phyloP scores from a whole-genome alignment of 2,113 vertebrate species.

The Taurulus bubalis region DNA sequence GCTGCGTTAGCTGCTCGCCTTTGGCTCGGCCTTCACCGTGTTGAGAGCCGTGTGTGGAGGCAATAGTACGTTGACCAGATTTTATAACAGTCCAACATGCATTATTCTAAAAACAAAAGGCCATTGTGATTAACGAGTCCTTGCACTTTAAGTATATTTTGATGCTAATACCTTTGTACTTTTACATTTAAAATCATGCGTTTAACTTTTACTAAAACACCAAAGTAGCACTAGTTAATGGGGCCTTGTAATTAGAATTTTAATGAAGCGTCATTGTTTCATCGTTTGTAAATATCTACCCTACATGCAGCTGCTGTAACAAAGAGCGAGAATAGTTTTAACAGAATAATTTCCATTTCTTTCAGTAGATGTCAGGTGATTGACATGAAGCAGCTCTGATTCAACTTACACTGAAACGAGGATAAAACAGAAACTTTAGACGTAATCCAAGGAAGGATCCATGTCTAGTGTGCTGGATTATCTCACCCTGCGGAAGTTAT shows the following conservation, averaged over 20 bases:
- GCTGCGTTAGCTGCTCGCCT: too few relatives aligned
- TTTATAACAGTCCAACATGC: too few relatives aligned
- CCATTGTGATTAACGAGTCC: too few relatives aligned
- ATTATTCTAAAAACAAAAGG: too few relatives aligned
- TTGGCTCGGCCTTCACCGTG: too few relatives aligned
- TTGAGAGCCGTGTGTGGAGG: too few relatives aligned
- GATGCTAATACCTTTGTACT: background rate
- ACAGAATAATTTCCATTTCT: background rate
- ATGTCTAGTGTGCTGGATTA: conserved; percentile 23
- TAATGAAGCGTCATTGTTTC: too few relatives aligned
- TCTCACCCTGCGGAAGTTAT: conserved; percentile 27
- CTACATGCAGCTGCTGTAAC: too few relatives aligned
- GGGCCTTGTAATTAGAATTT: background rate
- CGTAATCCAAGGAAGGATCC: background rate
- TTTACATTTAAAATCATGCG: background rate
- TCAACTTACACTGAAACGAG: background rate
- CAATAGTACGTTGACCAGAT: too few relatives aligned
- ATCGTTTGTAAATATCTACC: background rate
- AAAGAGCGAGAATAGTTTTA: too few relatives aligned
- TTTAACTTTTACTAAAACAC: background rate
- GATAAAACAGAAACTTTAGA: conserved; percentile 18
- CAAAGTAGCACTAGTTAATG: background rate
- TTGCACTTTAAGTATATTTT: too few relatives aligned
- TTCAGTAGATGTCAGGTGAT: conserved; percentile 12
- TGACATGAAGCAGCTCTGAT: conserved; percentile 18